These are phyloP conservation scores for Microhierax caerulescens DNA, from an alignment of 2,797 vertebrate genomes.

Conservation along the genomic window DNA sequence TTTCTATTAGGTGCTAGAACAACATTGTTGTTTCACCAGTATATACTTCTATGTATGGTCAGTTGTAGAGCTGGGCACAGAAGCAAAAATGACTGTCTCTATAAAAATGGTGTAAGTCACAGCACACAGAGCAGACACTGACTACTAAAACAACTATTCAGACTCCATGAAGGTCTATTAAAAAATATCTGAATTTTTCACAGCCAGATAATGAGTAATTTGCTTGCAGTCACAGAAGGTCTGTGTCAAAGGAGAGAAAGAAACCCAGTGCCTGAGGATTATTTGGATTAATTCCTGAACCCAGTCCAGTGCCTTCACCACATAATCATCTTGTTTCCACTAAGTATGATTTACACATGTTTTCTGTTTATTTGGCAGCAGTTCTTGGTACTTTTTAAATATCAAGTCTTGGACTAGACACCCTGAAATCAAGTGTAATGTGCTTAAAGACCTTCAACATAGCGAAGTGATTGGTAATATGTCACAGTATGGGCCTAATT, in stretches of 20 bases:
- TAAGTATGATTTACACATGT: neutral
- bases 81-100: neutral
- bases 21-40: neutral
- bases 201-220: neutral
- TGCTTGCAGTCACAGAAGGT: fast-evolving
- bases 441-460: neutral
- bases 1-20: neutral
- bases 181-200: neutral
- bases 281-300: neutral
- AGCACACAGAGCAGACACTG: neutral
- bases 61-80: neutral
- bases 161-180: neutral
- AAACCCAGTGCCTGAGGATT: neutral
- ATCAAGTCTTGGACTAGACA: neutral
- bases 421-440: neutral
- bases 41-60: neutral
- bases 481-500: neutral
- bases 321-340: neutral
- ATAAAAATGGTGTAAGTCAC: fast-evolving
- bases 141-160: neutral
- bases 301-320: neutral
- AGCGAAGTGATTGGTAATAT: neutral
- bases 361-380: conserved; percentile 16
- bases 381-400: neutral
- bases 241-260: neutral